Base-by-base conservation (phyloP, 2,888 invertebrate species). In the Morpho achilles region DNA sequence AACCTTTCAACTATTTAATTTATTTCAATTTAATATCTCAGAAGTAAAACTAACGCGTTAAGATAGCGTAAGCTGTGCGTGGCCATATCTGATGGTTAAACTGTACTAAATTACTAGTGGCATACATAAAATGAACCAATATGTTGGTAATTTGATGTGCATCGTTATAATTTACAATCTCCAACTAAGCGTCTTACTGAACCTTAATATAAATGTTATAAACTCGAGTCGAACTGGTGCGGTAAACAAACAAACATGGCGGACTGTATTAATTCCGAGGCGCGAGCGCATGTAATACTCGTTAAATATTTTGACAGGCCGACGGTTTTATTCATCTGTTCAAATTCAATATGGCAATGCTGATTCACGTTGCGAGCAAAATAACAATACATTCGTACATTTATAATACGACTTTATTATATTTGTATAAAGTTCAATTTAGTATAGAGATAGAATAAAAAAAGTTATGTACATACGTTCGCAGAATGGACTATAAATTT, bases 221-320 rank as follows among this genome's bases (percentile, higher is more conserved):
- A 50, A 50, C 23, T 47, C 45, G 48, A 48, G 40, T 22, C 39
- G 42, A 32, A 32, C 48, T 22, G 23, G 48, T n/a, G n/a, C 42
- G 23, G 22, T 47, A 51, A 16, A 59, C 42, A 55, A 58, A 62
- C 63, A 55, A 58, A 64, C 56, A 59, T 61, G 63, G 59, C 61
- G 43, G 50, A 56, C 43, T 58, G 63, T 61, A 58, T 58, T 46
- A 59, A 56, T 53, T 53, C 46, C n/a, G 44, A 57, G 54, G 63
- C 63, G 65, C 65, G 45, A 44, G 59, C 66, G 64, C 66, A 53
- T 59, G 65, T 61, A 52, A 55, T 58, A 59, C 50, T 67, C 67
- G 68, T 69, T 72, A 71, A 71, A 67, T 68, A 69, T 73, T 73
- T 70, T 71, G 73, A 73, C 73, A 73, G 65, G 49, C 60, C 64